phyloP scores from a whole-genome alignment of 2,797 vertebrate genomes.

The Sebastiscus albofasciatus region DNA sequence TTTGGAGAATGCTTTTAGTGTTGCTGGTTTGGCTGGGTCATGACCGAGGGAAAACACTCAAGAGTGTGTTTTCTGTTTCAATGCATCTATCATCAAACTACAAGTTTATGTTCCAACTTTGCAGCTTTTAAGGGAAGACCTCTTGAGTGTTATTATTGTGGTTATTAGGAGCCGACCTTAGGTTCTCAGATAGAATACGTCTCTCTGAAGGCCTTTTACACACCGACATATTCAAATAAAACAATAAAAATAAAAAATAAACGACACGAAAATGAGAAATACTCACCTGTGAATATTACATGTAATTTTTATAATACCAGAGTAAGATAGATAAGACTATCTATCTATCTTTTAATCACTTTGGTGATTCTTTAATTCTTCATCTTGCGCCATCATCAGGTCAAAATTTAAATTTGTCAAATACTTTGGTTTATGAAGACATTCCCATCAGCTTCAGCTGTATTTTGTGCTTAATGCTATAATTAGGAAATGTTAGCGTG shows the following conservation, averaged over 20 bases:
- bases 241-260: no score
- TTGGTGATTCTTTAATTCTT: not conserved
- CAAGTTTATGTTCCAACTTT: slow-evolving; percentile 7
- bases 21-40: slow-evolving; percentile 6
- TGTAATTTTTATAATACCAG: no score
- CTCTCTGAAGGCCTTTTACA: not conserved
- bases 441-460: not conserved
- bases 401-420: not conserved
- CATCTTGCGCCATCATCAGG: not conserved
- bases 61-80: slow-evolving; percentile 30
- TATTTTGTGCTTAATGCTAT: no score
- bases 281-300: no score
- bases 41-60: slow-evolving; percentile 17
- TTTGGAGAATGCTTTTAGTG: slow-evolving; percentile 36
- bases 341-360: not conserved
- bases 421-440: not conserved
- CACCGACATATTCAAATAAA: no score
- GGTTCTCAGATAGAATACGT: not conserved
- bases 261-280: no score
- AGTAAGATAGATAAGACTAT: not conserved
- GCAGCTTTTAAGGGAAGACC: not conserved
- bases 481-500: no score
- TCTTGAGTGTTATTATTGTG: no score
- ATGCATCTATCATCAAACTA: slow-evolving; percentile 13
- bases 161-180: not conserved